phyloP scores from a whole-genome alignment of 92 coral and sea anemone genomes.

The Hydrozoanthus gracilis region DNA sequence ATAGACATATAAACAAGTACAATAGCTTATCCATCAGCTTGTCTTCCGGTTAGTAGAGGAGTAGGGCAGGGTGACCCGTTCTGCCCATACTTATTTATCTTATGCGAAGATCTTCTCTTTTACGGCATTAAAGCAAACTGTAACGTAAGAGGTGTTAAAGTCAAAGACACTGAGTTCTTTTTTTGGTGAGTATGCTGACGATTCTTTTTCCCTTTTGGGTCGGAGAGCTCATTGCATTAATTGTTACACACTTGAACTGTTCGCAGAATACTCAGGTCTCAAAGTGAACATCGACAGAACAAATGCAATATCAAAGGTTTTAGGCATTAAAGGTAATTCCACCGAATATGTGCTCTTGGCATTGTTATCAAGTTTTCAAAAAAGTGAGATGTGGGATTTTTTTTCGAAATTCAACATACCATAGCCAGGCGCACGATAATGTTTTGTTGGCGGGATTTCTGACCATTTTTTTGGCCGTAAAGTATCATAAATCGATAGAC shows the following conservation, averaged over 20 bases:
- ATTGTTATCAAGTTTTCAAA: too few species aligned
- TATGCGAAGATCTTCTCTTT: not conserved
- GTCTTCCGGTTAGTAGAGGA: not conserved
- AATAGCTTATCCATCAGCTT: not conserved
- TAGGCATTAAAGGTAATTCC: too few species aligned
- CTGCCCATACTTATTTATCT: not conserved
- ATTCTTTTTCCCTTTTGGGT: not conserved
- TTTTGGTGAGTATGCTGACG: not conserved
- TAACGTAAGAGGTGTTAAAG: not conserved
- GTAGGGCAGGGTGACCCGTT: not conserved
- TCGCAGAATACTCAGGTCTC: not conserved
- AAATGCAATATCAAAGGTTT: not conserved
- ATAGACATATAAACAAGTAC: not conserved
- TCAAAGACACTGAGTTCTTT: not conserved
- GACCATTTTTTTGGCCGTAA: too few species aligned
- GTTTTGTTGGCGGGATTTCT: too few species aligned
- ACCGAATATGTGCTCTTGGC: too few species aligned
- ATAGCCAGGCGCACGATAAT: too few species aligned
- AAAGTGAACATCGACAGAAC: not conserved
- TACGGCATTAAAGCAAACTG: not conserved
- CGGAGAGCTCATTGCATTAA: not conserved
- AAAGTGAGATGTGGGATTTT: too few species aligned
- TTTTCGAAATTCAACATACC: too few species aligned
- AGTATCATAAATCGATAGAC: too few species aligned
- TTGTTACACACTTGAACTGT: not conserved